Evolutionary conservation across 2,888 invertebrate species (phyloP).

Genomic region (Mechanitis messenoides): DNA sequence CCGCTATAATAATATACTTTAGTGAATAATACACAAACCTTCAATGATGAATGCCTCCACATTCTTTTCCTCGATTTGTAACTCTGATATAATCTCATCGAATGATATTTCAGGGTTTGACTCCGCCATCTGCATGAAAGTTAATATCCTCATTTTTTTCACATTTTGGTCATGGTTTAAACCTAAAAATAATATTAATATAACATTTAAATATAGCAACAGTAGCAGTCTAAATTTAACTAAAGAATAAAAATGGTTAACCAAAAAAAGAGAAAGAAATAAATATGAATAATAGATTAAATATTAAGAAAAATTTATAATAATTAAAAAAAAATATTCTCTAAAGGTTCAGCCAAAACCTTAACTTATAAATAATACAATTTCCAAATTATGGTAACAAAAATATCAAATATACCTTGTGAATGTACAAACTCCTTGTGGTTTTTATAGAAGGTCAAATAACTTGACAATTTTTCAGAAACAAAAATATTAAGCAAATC

Average conservation of each 20-base stretch:
- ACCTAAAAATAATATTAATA: constrained; percentile 59
- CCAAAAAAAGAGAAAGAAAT: neutral
- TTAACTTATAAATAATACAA: too few relatives aligned
- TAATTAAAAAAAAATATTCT: neutral
- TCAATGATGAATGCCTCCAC: constrained; percentile 98
- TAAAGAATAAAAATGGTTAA: neutral
- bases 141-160: constrained; percentile 96
- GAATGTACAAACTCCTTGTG: constrained; percentile 93
- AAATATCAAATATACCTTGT: constrained; percentile 58
- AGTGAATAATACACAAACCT: constrained; percentile 67
- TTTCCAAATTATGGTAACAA: neutral
- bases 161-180: constrained; percentile 95
- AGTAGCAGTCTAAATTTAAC: neutral
- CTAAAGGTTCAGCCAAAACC: neutral
- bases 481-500: constrained; percentile 96
- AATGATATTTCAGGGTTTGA: constrained; percentile 94
- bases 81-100: constrained; percentile 89
- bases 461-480: constrained; percentile 93
- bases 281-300: too few relatives aligned
- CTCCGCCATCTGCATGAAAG: constrained; percentile 99
- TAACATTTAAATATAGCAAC: neutral
- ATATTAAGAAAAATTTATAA: too few relatives aligned
- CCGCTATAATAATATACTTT: too few relatives aligned
- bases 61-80: constrained; percentile 90
- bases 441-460: constrained; percentile 92